Evolutionary conservation across 2,113 vertebrate genomes (phyloP).

Genomic region (Maccullochella peelii): DNA sequence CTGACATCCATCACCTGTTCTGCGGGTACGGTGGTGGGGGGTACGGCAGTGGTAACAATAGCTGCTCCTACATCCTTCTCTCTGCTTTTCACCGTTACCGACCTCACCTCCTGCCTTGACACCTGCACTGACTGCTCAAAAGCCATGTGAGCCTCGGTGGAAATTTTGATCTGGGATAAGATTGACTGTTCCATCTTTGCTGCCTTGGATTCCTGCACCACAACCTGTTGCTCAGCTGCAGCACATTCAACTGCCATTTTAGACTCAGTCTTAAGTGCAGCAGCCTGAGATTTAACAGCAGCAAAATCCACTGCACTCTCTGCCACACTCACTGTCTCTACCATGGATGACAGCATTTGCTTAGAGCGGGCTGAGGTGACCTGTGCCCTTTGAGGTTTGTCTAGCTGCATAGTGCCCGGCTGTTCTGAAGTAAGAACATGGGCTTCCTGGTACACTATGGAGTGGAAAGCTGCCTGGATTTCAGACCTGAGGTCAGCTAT

Average conservation of each 20-base stretch:
- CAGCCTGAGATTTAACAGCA: conserved; percentile 72
- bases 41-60: conserved; percentile 57
- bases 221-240: conserved; percentile 64
- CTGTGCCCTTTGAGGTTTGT: conserved; percentile 72
- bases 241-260: conserved; percentile 62
- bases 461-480: conserved; percentile 88
- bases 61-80: conserved; percentile 77
- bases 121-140: conserved; percentile 80
- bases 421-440: conserved; percentile 86
- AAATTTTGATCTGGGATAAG: conserved; percentile 65
- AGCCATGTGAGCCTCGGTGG: conserved; percentile 77
- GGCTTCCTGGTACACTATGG: conserved; percentile 88
- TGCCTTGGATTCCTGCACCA: conserved; percentile 74
- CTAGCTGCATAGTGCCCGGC: conserved; percentile 75
- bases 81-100: conserved; percentile 65
- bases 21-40: conserved; percentile 37
- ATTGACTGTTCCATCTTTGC: conserved; percentile 42
- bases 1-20: conserved; percentile 71
- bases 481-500: conserved; percentile 87
- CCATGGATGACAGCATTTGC: conserved; percentile 76
- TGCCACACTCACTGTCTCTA: conserved; percentile 77
- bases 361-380: conserved; percentile 71
- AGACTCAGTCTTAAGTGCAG: conserved; percentile 77
- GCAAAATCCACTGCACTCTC: conserved; percentile 76
- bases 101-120: conserved; percentile 78